phyloP scores from a whole-genome alignment of 2,113 vertebrate species.

The Recurvirostra avosetta region DNA sequence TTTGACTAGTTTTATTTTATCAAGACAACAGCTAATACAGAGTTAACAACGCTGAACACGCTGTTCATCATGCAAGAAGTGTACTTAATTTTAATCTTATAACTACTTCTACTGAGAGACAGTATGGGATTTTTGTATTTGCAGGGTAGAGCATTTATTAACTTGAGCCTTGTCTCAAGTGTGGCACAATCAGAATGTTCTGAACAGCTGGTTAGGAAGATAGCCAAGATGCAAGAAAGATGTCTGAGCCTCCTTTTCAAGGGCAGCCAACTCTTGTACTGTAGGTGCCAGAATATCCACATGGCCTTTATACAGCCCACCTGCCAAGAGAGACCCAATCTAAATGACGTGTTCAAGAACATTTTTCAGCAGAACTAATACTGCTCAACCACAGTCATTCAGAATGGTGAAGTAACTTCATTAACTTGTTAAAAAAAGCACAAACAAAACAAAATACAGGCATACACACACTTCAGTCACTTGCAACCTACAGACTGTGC shows the following conservation, averaged over 20 bases:
- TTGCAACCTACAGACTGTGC: background rate
- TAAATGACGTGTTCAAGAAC: background rate
- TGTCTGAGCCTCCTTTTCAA: conserved; percentile 96
- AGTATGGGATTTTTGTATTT: conserved; percentile 6
- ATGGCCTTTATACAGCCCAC: conserved; percentile 91
- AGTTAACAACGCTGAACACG: background rate
- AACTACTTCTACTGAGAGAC: conserved; percentile 38
- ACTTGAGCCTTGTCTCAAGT: conserved; percentile 13
- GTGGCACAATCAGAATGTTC: conserved; percentile 82
- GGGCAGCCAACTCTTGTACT: conserved; percentile 88
- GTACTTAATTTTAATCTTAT: background rate
- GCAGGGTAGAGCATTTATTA: conserved; percentile 10
- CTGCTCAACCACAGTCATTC: background rate
- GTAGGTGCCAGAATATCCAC: conserved; percentile 94
- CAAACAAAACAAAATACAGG: background rate
- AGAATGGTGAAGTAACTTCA: background rate
- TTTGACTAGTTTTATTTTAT: conserved; percentile 51
- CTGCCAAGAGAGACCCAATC: conserved; percentile 68
- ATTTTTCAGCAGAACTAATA: background rate
- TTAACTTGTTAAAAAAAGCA: background rate
- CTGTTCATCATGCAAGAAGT: conserved; percentile 44
- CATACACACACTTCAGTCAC: background rate
- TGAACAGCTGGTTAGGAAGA: conserved; percentile 94
- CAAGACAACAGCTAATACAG: conserved; percentile 8
- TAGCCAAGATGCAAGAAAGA: conserved; percentile 96